These are phyloP conservation scores for Chlorocebus sabaeus DNA, from an alignment of 2,113 vertebrate species.

Conservation along the genomic window DNA sequence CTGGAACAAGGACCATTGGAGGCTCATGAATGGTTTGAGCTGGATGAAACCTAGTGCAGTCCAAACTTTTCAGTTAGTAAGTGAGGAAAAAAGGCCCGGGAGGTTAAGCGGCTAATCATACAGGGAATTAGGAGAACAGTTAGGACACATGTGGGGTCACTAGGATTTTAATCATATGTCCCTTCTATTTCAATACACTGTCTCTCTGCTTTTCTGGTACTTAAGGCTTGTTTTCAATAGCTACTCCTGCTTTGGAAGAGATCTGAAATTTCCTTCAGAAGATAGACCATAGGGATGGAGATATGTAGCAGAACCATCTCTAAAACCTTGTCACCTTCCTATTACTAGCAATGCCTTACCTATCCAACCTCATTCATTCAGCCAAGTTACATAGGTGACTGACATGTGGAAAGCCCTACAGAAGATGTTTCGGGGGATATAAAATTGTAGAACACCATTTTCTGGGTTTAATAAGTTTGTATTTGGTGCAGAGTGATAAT, in stretches of 20 bases:
- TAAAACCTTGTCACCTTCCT: not conserved
- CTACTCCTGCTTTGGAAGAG: not conserved
- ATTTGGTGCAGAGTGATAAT: not conserved
- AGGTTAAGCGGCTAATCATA: slow-evolving; percentile 38
- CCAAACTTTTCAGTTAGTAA: not conserved
- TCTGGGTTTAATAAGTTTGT: not conserved
- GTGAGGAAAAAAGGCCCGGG: not conserved
- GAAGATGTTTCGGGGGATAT: not conserved
- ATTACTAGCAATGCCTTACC: not conserved
- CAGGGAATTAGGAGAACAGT: not conserved
- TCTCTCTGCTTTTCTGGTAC: not conserved
- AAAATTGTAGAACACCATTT: not conserved
- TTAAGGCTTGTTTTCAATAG: not conserved
- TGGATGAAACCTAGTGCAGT: not conserved
- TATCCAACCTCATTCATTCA: not conserved
- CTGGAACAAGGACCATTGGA: not conserved
- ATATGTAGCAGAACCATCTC: not conserved
- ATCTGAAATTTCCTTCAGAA: not conserved
- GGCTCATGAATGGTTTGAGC: not conserved
- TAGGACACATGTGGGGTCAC: not conserved
- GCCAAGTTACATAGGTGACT: not conserved
- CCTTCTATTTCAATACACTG: not conserved
- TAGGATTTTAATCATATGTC: slow-evolving; percentile 29
- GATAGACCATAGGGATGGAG: not conserved
- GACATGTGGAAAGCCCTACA: not conserved